Percentiles rank a stretch among this genome's conserved stretches.
Conservation (phyloP, 2,888 invertebrate species). For the Drosophila yooni region DNA sequence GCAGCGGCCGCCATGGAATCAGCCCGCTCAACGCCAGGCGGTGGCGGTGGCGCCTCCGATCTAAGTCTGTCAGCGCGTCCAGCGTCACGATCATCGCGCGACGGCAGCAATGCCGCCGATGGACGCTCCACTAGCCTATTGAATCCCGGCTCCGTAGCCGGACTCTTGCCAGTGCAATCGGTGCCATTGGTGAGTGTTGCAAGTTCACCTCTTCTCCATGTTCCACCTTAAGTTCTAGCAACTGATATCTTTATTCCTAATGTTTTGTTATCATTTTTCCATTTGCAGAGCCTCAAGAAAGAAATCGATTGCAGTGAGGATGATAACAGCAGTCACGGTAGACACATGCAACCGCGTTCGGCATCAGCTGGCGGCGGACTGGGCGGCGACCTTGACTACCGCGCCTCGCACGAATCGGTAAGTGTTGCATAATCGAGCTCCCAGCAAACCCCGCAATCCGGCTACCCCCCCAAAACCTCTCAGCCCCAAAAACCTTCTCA, state of each 20-base stretch:
- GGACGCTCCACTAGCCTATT: constrained; percentile 70
- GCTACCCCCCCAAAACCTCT: background rate
- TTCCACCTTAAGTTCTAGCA: too few relatives aligned
- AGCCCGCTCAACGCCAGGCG: constrained; percentile 81
- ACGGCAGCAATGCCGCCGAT: constrained; percentile 71
- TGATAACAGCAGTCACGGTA: constrained; percentile 82
- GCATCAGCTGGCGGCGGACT: constrained; percentile 86
- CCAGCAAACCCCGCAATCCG: constrained; percentile 18
- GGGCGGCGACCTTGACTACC: constrained; percentile 90
- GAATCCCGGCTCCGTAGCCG: constrained; percentile 83
- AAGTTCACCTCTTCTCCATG: background rate
- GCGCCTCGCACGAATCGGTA: constrained; percentile 94
- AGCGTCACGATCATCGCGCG: constrained; percentile 68
- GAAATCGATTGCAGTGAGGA: constrained; percentile 94
- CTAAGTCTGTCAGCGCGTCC: constrained; percentile 70
- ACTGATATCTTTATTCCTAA: too few relatives aligned
- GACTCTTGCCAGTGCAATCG: constrained; percentile 94
- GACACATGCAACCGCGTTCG: constrained; percentile 86
- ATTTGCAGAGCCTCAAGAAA: constrained; percentile 92
- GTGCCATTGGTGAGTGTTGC: constrained; percentile 91
- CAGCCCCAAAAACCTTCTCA: constrained; percentile 7
- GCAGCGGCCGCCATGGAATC: constrained; percentile 74
- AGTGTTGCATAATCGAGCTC: constrained; percentile 84
- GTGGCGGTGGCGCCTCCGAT: constrained; percentile 62
- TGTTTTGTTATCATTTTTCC: background rate